A percentile compares a stretch with the other conserved stretches of the same genome.
Evolutionary conservation across 2,797 vertebrate genomes (phyloP).

Genomic region (Macroramphosus scolopax): DNA sequence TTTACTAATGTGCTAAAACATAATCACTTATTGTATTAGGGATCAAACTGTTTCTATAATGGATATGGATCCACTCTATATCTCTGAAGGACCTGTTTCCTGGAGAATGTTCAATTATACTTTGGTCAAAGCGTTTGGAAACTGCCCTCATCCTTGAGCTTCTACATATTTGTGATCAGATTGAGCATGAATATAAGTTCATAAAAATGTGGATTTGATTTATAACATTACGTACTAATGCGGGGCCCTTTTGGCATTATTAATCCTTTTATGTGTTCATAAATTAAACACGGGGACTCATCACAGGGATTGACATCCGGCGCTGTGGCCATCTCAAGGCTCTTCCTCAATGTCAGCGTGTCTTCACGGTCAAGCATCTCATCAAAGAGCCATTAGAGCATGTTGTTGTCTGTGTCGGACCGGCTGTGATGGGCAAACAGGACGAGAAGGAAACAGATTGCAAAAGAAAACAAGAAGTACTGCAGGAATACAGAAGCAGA

Average conservation of each 20-base stretch:
- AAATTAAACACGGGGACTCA: conserved; percentile 41
- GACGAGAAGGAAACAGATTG: conserved; percentile 11
- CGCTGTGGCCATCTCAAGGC: conserved; percentile 13
- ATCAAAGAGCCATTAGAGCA: conserved; percentile 35
- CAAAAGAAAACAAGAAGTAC: conserved; percentile 22
- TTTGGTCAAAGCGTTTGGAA: too few relatives aligned
- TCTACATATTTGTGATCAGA: neutral
- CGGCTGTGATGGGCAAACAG: conserved; percentile 2
- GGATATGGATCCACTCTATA: too few relatives aligned
- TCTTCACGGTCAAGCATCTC: conserved; percentile 50
- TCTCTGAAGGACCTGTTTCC: too few relatives aligned
- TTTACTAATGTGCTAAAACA: neutral
- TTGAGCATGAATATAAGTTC: conserved; percentile 1
- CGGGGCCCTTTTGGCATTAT: conserved; percentile 17
- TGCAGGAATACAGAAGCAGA: conserved; percentile 32
- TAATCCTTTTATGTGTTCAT: conserved; percentile 38
- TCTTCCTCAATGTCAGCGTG: conserved; percentile 40
- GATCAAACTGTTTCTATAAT: too few relatives aligned
- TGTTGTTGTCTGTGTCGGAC: conserved; percentile 13
- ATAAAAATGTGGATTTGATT: conserved; percentile 27
- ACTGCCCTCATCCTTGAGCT: conserved; percentile 19
- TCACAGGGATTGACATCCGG: neutral
- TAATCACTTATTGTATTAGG: neutral
- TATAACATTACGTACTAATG: conserved; percentile 12
- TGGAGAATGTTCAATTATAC: too few relatives aligned